These are phyloP conservation scores for Standfussiana lucernea DNA, from an alignment of 2,888 invertebrate genomes.

Conservation along the genomic window DNA sequence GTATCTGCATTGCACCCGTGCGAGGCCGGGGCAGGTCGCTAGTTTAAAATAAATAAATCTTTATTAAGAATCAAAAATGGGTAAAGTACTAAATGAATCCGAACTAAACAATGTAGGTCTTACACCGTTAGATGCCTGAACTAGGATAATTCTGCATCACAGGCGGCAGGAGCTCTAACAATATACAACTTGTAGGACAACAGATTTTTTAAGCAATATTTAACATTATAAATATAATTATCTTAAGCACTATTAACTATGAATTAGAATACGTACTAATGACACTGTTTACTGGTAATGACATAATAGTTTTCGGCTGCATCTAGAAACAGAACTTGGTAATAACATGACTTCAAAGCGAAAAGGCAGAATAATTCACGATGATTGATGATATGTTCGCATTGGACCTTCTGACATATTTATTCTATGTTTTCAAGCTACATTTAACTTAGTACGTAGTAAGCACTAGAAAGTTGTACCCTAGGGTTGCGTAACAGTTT, in stretches of 20 bases:
- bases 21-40: too few relatives aligned
- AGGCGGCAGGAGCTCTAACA: background rate
- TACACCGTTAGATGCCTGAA: background rate
- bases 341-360: too few relatives aligned
- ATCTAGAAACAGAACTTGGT: too few relatives aligned
- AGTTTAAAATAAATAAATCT: background rate
- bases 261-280: too few relatives aligned
- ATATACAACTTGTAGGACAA: background rate
- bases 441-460: slow-evolving; percentile 42
- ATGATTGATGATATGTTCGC: background rate
- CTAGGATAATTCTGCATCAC: background rate
- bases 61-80: background rate
- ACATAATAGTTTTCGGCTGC: too few relatives aligned
- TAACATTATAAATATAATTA: too few relatives aligned
- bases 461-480: slow-evolving; percentile 58
- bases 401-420: slow-evolving; percentile 15
- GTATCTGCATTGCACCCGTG: too few relatives aligned
- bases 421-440: slow-evolving; percentile 6
- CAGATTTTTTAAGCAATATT: too few relatives aligned
- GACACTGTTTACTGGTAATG: too few relatives aligned
- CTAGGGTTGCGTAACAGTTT: slow-evolving; percentile 58
- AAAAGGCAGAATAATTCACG: too few relatives aligned
- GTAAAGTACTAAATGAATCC: background rate
- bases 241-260: too few relatives aligned
- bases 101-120: background rate